Conservation (phyloP, 2,113 vertebrate genomes). For the Marmota monax region DNA sequence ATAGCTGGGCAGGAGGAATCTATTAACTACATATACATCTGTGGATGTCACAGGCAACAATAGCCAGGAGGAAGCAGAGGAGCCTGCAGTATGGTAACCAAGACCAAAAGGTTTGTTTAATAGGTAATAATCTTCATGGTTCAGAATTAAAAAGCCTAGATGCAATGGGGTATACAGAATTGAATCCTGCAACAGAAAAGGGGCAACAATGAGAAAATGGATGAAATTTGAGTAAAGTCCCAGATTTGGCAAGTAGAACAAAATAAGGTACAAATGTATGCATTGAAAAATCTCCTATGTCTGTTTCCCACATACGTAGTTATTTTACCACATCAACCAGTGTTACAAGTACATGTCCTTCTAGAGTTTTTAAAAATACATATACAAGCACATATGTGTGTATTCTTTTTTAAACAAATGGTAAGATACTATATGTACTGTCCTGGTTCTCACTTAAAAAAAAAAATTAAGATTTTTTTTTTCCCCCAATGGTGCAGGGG, state of each 20-base stretch:
- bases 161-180: not conserved
- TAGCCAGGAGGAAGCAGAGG: not conserved
- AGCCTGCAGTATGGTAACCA: not conserved
- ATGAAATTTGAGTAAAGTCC: constrained; percentile 33
- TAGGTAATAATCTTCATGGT: not conserved
- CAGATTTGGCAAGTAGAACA: constrained; percentile 12
- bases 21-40: not conserved
- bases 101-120: not conserved
- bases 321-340: not conserved
- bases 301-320: not conserved
- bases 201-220: constrained; percentile 6
- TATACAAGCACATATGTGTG: not conserved
- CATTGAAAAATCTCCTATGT: not conserved
- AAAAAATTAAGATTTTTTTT: not conserved
- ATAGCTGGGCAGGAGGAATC: not conserved
- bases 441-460: not conserved
- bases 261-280: not conserved
- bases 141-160: constrained; percentile 3
- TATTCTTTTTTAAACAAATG: constrained; percentile 27
- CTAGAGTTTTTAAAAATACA: not conserved
- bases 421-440: not conserved
- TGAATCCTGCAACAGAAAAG: constrained; percentile 9
- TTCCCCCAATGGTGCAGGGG: no score
- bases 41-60: not conserved
- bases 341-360: not conserved